Percentiles rank a stretch among this genome's conserved stretches.
These are phyloP conservation scores for Trochalopteron elliotii DNA, from an alignment of 2,113 vertebrate species.

Conservation along the genomic window DNA sequence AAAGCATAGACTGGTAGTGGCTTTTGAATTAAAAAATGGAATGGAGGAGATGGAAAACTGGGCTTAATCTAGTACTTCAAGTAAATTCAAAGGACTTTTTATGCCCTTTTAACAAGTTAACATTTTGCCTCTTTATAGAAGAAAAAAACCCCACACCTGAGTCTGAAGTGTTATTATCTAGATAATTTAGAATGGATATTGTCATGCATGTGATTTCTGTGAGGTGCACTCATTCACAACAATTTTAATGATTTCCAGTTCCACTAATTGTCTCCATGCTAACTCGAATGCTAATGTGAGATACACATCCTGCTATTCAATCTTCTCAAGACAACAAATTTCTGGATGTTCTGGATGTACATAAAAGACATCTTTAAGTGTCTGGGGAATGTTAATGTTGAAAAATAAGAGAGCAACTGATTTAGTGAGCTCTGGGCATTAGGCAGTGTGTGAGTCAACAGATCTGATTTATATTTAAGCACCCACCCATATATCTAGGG, in stretches of 20 bases:
- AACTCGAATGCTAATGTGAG: background rate
- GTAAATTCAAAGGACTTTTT: background rate
- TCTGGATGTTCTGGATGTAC: background rate
- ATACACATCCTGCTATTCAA: background rate
- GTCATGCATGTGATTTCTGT: background rate
- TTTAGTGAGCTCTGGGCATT: background rate
- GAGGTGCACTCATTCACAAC: background rate
- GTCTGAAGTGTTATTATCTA: background rate
- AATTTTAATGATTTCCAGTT: background rate
- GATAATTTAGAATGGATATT: background rate
- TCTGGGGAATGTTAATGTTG: background rate
- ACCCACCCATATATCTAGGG: background rate
- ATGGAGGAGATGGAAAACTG: background rate
- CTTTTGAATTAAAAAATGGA: background rate
- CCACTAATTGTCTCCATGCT: background rate
- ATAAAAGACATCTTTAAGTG: background rate
- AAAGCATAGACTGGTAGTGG: background rate
- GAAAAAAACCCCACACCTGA: fast-evolving
- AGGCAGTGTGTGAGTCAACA: background rate
- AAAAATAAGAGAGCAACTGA: background rate
- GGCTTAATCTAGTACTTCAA: background rate
- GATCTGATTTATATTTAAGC: background rate
- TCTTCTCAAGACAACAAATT: background rate
- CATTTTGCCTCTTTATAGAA: background rate
- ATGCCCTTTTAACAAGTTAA: background rate